Conservation (phyloP, 2,113 vertebrate genomes). For the Arothron firmamentum region DNA sequence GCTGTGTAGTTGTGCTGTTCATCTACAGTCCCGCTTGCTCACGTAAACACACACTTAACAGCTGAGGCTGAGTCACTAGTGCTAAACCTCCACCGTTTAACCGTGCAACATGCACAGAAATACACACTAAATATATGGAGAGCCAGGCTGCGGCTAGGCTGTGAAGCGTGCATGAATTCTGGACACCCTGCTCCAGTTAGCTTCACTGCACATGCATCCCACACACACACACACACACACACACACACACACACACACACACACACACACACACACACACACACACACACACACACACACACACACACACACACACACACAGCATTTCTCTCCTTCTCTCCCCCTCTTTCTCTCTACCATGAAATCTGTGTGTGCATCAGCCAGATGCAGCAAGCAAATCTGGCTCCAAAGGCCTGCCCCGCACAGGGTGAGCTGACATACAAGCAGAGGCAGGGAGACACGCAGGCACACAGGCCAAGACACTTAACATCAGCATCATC, state of each 20-base stretch:
- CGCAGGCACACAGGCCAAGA: conserved; percentile 50
- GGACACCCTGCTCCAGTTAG: conserved; percentile 67
- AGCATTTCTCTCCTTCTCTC: background rate
- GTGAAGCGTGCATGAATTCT: conserved; percentile 50
- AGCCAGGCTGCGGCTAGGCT: conserved; percentile 43
- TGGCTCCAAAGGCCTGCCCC: conserved; percentile 43
- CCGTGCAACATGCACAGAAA: conserved; percentile 19
- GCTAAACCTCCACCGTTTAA: conserved; percentile 39
- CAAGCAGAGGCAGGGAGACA: conserved; percentile 52
- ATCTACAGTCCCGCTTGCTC: conserved; percentile 32
- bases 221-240: too few relatives aligned
- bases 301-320: conserved; percentile 13
- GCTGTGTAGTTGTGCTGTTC: conserved; percentile 45
- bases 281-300: too few relatives aligned
- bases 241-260: too few relatives aligned
- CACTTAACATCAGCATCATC: conserved; percentile 61
- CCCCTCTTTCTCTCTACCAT: conserved; percentile 31
- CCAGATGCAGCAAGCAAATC: conserved; percentile 54
- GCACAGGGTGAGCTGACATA: conserved; percentile 50
- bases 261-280: conserved; percentile 11
- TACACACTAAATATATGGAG: conserved; percentile 23
- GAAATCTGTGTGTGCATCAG: conserved; percentile 50
- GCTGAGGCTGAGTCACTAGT: conserved; percentile 62
- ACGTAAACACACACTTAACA: conserved; percentile 31
- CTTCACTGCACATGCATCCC: conserved; percentile 49